These are phyloP conservation scores for Chorisops tibialis DNA, from an alignment of 2,888 invertebrate species.

Conservation along the genomic window DNA sequence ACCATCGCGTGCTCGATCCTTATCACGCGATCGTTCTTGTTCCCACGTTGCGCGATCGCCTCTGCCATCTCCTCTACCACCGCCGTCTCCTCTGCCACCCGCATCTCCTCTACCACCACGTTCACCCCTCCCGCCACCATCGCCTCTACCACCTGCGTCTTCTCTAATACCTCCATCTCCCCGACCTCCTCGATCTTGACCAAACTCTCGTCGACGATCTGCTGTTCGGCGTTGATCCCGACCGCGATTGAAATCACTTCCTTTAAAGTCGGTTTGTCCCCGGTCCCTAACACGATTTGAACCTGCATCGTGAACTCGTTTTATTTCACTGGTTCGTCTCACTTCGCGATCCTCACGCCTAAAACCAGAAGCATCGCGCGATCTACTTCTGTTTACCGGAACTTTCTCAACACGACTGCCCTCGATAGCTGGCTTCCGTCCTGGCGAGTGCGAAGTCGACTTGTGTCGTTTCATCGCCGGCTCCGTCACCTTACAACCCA, in stretches of 20 bases:
- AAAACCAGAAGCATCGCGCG: conserved; percentile 5
- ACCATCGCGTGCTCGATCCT: conserved; percentile 45
- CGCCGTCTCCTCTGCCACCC: conserved; percentile 24
- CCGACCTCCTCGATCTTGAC: neutral
- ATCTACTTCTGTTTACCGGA: conserved; percentile 17
- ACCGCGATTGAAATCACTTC: conserved; percentile 36
- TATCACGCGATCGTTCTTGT: conserved; percentile 32
- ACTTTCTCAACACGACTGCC: conserved; percentile 24
- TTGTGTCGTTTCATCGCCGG: conserved; percentile 29
- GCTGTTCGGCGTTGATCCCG: conserved; percentile 41
- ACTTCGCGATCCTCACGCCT: conserved; percentile 14
- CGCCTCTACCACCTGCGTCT: neutral
- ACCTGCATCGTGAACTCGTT: conserved; percentile 35
- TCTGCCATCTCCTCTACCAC: neutral
- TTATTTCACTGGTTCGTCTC: conserved; percentile 24
- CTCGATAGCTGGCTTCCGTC: conserved; percentile 30
- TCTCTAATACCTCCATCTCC: neutral
- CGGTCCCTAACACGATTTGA: conserved; percentile 38
- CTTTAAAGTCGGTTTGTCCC: neutral
- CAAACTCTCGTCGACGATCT: conserved; percentile 3
- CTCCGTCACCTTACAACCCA: conserved; percentile 57
- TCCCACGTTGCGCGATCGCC: conserved; percentile 5
- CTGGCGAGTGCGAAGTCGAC: conserved; percentile 36
- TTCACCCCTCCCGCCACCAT: conserved; percentile 33
- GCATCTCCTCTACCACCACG: conserved; percentile 28